These are phyloP conservation scores for Himalopsyche japonica DNA, from an alignment of 2,888 invertebrate genomes.

Conservation along the genomic window DNA sequence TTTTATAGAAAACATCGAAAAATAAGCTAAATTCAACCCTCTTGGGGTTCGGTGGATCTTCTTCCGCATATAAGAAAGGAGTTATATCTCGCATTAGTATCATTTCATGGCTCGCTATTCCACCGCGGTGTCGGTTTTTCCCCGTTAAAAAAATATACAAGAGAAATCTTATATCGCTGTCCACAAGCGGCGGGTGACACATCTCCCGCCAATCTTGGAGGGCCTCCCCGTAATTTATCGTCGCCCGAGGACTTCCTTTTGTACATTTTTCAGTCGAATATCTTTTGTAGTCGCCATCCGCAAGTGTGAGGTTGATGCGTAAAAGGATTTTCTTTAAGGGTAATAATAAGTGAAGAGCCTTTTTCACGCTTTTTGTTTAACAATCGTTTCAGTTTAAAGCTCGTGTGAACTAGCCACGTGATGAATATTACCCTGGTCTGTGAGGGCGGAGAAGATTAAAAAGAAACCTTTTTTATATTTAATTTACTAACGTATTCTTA, in stretches of 20 bases:
- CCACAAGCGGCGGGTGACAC: constrained; percentile 29
- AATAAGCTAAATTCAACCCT: neutral
- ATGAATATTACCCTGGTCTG: neutral
- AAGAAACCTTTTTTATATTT: neutral
- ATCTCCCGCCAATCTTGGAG: constrained; percentile 32
- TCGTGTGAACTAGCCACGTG: neutral
- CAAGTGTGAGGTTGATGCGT: neutral
- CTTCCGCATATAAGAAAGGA: neutral
- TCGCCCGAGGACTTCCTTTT: constrained; percentile 28
- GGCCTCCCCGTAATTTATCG: constrained; percentile 34
- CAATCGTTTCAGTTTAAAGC: neutral
- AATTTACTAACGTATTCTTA: neutral
- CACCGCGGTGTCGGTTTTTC: neutral
- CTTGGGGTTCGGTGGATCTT: neutral
- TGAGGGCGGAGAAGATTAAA: neutral
- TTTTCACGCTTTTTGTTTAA: neutral
- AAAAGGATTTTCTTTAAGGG: neutral
- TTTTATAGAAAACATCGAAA: constrained; percentile 1
- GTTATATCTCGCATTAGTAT: neutral
- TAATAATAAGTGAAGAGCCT: neutral
- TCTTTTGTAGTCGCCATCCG: constrained; percentile 15
- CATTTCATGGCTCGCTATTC: neutral
- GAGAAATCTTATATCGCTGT: constrained; percentile 32
- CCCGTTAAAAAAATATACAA: constrained; percentile 2
- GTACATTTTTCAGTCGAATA: constrained; percentile 34